Evolutionary conservation across 2,797 vertebrate genomes (phyloP).

Genomic region (Alca torda): DNA sequence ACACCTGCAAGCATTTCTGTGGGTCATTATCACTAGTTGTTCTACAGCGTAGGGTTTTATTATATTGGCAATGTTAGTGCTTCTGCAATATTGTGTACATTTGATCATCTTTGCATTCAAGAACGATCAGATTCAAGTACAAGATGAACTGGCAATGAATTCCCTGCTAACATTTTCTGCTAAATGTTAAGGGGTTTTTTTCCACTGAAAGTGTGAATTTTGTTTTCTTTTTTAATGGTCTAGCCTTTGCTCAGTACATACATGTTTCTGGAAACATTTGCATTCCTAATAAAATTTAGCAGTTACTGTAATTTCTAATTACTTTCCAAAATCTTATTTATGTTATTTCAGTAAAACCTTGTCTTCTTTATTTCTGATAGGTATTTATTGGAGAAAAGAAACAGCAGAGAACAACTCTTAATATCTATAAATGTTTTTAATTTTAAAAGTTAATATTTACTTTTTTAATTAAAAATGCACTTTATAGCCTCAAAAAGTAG

Average conservation of each 20-base stretch:
- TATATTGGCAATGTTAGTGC: not conserved
- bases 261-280: constrained; percentile 19
- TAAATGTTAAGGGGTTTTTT: constrained; percentile 44
- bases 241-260: constrained; percentile 7
- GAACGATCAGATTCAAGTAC: not conserved
- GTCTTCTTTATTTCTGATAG: not conserved
- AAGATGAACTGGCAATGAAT: constrained; percentile 40
- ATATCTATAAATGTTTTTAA: not conserved
- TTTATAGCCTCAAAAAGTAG: not conserved
- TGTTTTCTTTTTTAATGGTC: constrained; percentile 20
- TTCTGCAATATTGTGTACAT: not conserved
- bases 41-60: not conserved
- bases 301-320: not conserved
- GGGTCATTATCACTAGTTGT: not conserved
- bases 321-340: not conserved
- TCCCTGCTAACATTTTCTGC: constrained; percentile 39
- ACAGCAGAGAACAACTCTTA: not conserved
- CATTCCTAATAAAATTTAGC: constrained; percentile 39
- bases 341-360: not conserved
- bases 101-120: constrained; percentile 31
- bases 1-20: not conserved
- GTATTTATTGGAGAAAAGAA: not conserved
- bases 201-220: constrained; percentile 28
- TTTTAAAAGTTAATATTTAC: not conserved
- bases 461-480: not conserved